Percentiles rank a stretch among this genome's conserved stretches.
phyloP scores from a whole-genome alignment of 1,140 invertebrate species.

The Drosophila teissieri region DNA sequence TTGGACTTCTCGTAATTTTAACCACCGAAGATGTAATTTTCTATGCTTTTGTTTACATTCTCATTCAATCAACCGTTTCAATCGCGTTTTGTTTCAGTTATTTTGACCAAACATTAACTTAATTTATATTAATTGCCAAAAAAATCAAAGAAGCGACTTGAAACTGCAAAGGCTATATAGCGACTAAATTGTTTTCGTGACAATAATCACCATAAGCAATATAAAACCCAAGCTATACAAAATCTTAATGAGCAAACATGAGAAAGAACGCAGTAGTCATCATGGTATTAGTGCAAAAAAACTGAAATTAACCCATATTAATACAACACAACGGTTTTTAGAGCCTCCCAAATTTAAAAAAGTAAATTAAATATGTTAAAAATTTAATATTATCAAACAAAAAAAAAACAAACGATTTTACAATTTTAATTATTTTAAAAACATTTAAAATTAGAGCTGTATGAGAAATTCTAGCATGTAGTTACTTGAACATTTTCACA shows the following conservation, averaged over 20 bases:
- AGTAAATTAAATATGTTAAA: too few species aligned
- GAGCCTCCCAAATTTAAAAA: too few species aligned
- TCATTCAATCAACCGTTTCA: not conserved
- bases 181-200: not conserved
- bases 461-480: too few species aligned
- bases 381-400: too few species aligned
- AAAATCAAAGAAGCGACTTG: not conserved
- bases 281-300: not conserved
- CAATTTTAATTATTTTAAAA: too few species aligned
- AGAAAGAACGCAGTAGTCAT: not conserved
- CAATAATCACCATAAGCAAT: not conserved
- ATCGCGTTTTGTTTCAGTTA: not conserved
- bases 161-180: not conserved
- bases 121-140: not conserved
- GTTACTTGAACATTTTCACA: too few species aligned
- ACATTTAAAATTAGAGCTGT: too few species aligned
- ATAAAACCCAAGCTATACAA: too few species aligned
- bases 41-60: not conserved
- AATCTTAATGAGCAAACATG: not conserved
- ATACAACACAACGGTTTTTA: too few species aligned
- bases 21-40: fast-evolving
- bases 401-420: too few species aligned
- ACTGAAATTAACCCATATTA: not conserved
- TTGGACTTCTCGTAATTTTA: too few species aligned
- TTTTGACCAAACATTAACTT: not conserved